These are phyloP conservation scores for Umimayanthus kanabou DNA, from an alignment of 92 coral and sea anemone species.

Conservation along the genomic window DNA sequence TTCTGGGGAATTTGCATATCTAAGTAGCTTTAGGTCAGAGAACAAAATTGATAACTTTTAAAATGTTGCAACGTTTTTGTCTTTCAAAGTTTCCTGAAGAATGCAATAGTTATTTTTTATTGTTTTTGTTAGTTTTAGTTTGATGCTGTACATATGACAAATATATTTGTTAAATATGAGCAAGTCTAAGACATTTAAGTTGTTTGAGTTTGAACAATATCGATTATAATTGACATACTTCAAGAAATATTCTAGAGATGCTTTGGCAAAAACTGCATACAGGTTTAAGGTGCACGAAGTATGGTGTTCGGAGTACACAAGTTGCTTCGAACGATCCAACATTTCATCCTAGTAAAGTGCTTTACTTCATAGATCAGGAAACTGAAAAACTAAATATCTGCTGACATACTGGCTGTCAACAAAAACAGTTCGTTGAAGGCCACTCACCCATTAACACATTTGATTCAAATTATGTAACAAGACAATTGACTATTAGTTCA, in stretches of 20 bases:
- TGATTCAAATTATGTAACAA: conserved; percentile 30
- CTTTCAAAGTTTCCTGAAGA: neutral
- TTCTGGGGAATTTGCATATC: conserved; percentile 21
- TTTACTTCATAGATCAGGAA: neutral
- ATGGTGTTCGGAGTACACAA: neutral
- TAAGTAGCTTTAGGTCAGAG: neutral
- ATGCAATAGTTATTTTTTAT: neutral
- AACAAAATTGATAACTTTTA: neutral
- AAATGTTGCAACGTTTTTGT: neutral
- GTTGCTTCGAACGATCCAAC: too few species aligned
- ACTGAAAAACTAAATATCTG: neutral
- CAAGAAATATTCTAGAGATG: conserved; percentile 33
- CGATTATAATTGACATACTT: conserved; percentile 42
- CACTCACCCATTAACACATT: conserved; percentile 22
- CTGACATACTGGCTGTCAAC: neutral
- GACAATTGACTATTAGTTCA: conserved; percentile 21
- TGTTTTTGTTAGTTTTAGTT: neutral
- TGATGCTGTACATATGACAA: neutral
- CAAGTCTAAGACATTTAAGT: conserved; percentile 42
- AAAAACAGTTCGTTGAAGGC: conserved; percentile 4
- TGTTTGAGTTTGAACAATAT: conserved; percentile 46
- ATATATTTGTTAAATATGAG: conserved; percentile 30
- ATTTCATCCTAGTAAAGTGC: neutral
- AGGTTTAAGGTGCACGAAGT: neutral
- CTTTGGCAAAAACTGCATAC: conserved; percentile 1